Percentiles rank a stretch among this genome's conserved stretches.
phyloP scores from a whole-genome alignment of 2,797 vertebrate genomes.

The Holocentrus rufus region DNA sequence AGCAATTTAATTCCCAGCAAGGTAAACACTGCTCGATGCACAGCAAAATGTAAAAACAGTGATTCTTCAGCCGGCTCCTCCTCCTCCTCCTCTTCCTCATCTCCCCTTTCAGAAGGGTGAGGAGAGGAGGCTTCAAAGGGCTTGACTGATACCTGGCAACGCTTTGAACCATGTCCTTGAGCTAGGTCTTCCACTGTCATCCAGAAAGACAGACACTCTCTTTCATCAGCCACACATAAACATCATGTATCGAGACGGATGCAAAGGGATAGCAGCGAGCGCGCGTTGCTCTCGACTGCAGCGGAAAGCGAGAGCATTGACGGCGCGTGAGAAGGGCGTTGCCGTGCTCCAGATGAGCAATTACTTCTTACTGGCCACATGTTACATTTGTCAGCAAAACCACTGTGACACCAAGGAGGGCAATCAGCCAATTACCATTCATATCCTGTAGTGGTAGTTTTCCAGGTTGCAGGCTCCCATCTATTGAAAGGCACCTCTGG shows the following conservation, averaged over 20 bases:
- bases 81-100: slow-evolving; percentile 40
- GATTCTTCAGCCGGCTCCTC: slow-evolving; percentile 30
- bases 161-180: slow-evolving; percentile 72
- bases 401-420: slow-evolving; percentile 37
- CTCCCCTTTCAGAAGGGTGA: slow-evolving; percentile 55
- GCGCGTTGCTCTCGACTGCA: slow-evolving; percentile 19
- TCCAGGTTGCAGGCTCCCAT: slow-evolving; percentile 30
- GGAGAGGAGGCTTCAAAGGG: slow-evolving; percentile 73
- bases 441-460: slow-evolving; percentile 19
- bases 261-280: slow-evolving; percentile 27
- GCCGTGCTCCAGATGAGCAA: slow-evolving; percentile 44
- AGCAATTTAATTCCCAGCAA: slow-evolving; percentile 48
- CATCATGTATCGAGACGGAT: slow-evolving; percentile 60
- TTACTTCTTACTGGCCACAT: slow-evolving; percentile 42
- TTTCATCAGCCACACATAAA: slow-evolving; percentile 68
- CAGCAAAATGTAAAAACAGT: slow-evolving; percentile 41
- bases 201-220: slow-evolving; percentile 55
- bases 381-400: slow-evolving; percentile 54
- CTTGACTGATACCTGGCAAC: slow-evolving; percentile 58
- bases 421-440: slow-evolving; percentile 56
- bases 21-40: slow-evolving; percentile 39
- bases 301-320: slow-evolving; percentile 20
- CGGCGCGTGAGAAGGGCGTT: slow-evolving; percentile 30
- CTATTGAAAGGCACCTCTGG: slow-evolving; percentile 45
- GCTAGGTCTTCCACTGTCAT: slow-evolving; percentile 65